Percentiles rank a stretch among this genome's conserved stretches.
Evolutionary conservation across 2,888 invertebrate genomes (phyloP).

Genomic region (Andrena praecox): DNA sequence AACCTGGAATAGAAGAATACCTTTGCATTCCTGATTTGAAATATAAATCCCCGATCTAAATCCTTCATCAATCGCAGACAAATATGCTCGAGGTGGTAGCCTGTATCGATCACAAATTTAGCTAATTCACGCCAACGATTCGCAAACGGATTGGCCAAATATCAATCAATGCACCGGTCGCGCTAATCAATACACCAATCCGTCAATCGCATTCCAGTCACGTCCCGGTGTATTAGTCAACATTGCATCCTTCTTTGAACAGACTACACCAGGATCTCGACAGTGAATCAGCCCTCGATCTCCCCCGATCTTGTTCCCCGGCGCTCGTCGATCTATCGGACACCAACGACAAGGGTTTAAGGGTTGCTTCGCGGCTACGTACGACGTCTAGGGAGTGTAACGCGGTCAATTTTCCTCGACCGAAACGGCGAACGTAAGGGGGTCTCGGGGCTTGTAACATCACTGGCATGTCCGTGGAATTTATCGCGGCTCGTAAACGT

Average conservation of each 20-base stretch:
- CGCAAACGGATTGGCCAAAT: constrained; percentile 10
- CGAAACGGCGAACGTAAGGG: not conserved
- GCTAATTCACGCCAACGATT: not conserved
- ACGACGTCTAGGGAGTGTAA: not conserved
- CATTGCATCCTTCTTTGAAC: not conserved
- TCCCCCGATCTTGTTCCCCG: not conserved
- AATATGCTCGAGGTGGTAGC: not conserved
- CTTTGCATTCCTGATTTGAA: not conserved
- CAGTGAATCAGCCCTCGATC: not conserved
- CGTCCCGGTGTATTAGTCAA: not conserved
- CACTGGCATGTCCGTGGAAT: not conserved
- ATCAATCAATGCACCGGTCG: constrained; percentile 4
- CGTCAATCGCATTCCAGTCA: not conserved
- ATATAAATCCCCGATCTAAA: not conserved
- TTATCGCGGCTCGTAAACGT: constrained; percentile 1
- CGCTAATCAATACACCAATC: constrained; percentile 4
- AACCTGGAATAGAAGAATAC: not conserved
- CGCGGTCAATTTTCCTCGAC: not conserved
- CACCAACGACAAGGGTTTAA: not conserved
- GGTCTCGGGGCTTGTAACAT: not conserved
- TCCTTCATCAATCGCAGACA: not conserved
- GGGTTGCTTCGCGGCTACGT: not conserved
- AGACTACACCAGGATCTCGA: not conserved
- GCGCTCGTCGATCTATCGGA: not conserved
- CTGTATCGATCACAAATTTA: constrained; percentile 4